phyloP scores from a whole-genome alignment of 2,888 invertebrate genomes.

The Kuschelorhynchus macadamiae region DNA sequence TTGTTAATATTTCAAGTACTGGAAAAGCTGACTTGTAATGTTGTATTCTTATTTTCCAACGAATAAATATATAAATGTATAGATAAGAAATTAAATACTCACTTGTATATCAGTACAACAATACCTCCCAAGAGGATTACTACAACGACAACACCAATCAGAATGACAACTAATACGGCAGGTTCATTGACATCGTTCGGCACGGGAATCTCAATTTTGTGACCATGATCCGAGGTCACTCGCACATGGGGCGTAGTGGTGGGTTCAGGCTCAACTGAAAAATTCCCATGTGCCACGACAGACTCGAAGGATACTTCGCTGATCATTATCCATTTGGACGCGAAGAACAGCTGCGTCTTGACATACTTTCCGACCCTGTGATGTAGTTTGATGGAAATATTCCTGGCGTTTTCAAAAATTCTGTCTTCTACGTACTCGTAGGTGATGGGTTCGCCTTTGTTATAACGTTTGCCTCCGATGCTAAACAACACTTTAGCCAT shows the following conservation, averaged over 20 bases:
- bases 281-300: slow-evolving; percentile 81
- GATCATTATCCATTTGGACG: slow-evolving; percentile 90
- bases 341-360: slow-evolving; percentile 83
- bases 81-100: too few relatives aligned
- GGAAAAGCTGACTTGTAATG: too few relatives aligned
- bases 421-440: slow-evolving; percentile 81
- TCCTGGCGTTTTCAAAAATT: slow-evolving; percentile 85
- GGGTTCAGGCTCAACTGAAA: slow-evolving; percentile 77
- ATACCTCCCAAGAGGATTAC: slow-evolving; percentile 81
- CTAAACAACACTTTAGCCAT: slow-evolving; percentile 85
- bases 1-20: too few relatives aligned
- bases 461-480: slow-evolving; percentile 82
- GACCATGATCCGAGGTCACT: slow-evolving; percentile 67
- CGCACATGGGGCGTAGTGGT: slow-evolving; percentile 71
- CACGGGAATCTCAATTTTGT: slow-evolving; percentile 73
- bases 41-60: too few relatives aligned
- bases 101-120: slow-evolving; percentile 72
- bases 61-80: too few relatives aligned
- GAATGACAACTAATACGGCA: slow-evolving; percentile 82
- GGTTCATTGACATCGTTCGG: slow-evolving; percentile 80
- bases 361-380: slow-evolving; percentile 87
- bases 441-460: slow-evolving; percentile 81
- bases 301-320: slow-evolving; percentile 92
- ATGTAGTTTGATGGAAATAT: slow-evolving; percentile 86
- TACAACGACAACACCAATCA: slow-evolving; percentile 79